These are phyloP conservation scores for Nesidiocoris tenuis DNA, from an alignment of 2,888 invertebrate genomes.

Conservation along the genomic window DNA sequence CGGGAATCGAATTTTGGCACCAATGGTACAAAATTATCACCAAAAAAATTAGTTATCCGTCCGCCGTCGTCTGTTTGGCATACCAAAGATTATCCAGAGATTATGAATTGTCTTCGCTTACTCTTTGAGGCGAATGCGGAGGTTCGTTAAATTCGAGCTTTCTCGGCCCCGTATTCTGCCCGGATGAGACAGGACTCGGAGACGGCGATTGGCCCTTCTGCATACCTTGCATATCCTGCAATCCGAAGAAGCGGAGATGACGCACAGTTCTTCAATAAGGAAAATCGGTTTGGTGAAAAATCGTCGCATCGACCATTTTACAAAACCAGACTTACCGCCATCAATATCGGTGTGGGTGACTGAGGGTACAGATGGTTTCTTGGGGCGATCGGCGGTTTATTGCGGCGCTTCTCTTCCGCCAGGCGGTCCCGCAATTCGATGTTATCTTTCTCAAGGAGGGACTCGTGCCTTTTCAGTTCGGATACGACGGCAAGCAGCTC, in stretches of 20 bases:
- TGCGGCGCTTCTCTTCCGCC: conserved; percentile 51
- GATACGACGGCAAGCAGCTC: conserved; percentile 91
- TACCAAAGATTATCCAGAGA: too few relatives aligned
- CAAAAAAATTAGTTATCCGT: too few relatives aligned
- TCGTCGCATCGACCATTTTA: too few relatives aligned
- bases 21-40: too few relatives aligned
- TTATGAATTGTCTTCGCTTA: too few relatives aligned
- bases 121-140: conserved; percentile 44
- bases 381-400: conserved; percentile 56
- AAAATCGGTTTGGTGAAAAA: too few relatives aligned
- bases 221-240: conserved; percentile 26
- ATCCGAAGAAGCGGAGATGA: neutral
- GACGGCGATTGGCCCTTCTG: conserved; percentile 55
- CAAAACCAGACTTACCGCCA: conserved; percentile 45
- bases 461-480: conserved; percentile 83
- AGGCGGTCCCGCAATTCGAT: conserved; percentile 65
- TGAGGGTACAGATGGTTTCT: conserved; percentile 55
- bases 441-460: conserved; percentile 84
- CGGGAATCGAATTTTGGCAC: too few relatives aligned
- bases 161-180: conserved; percentile 45
- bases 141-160: conserved; percentile 49
- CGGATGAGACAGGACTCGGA: conserved; percentile 56
- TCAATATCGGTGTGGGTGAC: conserved; percentile 48
- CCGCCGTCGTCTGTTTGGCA: too few relatives aligned
- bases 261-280: too few relatives aligned